Evolutionary conservation across 2,888 invertebrate genomes (phyloP), one percentile per base, ranked within the genome.

Genomic region (Dynastes hyllus): DNA sequence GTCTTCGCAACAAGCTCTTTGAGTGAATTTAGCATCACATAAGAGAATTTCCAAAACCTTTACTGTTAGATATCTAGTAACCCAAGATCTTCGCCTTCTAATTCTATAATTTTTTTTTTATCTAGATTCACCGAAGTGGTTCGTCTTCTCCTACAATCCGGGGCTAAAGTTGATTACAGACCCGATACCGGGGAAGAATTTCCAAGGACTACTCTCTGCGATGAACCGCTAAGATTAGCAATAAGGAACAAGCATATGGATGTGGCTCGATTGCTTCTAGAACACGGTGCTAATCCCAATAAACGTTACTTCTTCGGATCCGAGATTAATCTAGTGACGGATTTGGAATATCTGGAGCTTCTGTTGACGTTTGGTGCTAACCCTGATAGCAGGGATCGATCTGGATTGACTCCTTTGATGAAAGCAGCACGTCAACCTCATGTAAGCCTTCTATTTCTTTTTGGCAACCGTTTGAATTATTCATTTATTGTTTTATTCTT

Each of bases 391-490:
- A 91, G 95, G 77, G 97, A 97, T 86, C 91, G 98, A 51, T 94
- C 96, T 79, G 97, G 97, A 0, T 90, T 97, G 16, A 97, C 97
- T 0, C 96, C 97, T 0, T 90, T 98, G 29, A 98, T 98, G 97
- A 96, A 96, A 87, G 96, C 97, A 6, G 95, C 96, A 16, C 89
- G 96, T 71, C 92, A 95, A 85, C 93, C 88, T 22, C 88, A 94
- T 90, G 95, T 95, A 88, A 86, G 88, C 16, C 29, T 37, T 37
- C 32, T 6, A 37, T 37, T 37, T 37, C 0, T 1, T 37, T 37
- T 0, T 37, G 1, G 32, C 5, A 37, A 58, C 22, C 22, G 22
- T 22, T 11, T 45, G 32, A 2, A 37, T 11, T 37, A 37, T 4
- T 40, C 13, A 73, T n/a, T 73, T 45, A n/a, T 16, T 22, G 2